Percentiles rank a stretch among this genome's conserved stretches.
Conservation (phyloP, 1,140 invertebrate genomes). For the Drosophila trapezifrons region DNA sequence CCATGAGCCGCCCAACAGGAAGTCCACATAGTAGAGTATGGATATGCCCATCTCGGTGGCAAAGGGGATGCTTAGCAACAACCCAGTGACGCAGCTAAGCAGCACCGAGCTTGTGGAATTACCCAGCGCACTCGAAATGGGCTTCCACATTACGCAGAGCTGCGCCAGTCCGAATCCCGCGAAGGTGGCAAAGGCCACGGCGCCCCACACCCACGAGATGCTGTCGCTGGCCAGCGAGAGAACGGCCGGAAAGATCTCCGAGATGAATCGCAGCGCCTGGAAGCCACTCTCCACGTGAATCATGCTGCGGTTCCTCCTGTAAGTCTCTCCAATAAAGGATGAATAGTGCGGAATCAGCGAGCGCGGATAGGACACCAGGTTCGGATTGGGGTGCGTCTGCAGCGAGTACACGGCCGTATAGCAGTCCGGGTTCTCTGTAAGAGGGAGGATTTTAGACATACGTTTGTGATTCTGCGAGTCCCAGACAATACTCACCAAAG, state of each 20-base stretch:
- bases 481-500: constrained; percentile 88
- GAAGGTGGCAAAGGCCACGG: constrained; percentile 93
- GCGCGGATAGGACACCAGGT: constrained; percentile 73
- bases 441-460: background rate
- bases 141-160: constrained; percentile 86
- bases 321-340: constrained; percentile 80
- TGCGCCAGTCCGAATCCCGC: constrained; percentile 94
- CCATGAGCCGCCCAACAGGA: constrained; percentile 92
- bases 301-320: constrained; percentile 70
- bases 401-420: constrained; percentile 86
- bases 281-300: constrained; percentile 88
- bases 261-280: constrained; percentile 91
- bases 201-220: constrained; percentile 89
- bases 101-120: constrained; percentile 94
- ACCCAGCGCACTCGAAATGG: constrained; percentile 89
- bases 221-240: constrained; percentile 87
- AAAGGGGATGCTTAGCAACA: constrained; percentile 93
- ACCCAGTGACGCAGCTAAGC: constrained; percentile 92
- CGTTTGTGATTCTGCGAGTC: too few species aligned
- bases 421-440: constrained; percentile 89
- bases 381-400: constrained; percentile 84
- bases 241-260: constrained; percentile 93
- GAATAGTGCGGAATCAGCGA: constrained; percentile 80
- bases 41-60: constrained; percentile 94
- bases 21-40: constrained; percentile 93